These are phyloP conservation scores for Periplaneta americana DNA, from an alignment of 1,140 invertebrate species.

Conservation along the genomic window DNA sequence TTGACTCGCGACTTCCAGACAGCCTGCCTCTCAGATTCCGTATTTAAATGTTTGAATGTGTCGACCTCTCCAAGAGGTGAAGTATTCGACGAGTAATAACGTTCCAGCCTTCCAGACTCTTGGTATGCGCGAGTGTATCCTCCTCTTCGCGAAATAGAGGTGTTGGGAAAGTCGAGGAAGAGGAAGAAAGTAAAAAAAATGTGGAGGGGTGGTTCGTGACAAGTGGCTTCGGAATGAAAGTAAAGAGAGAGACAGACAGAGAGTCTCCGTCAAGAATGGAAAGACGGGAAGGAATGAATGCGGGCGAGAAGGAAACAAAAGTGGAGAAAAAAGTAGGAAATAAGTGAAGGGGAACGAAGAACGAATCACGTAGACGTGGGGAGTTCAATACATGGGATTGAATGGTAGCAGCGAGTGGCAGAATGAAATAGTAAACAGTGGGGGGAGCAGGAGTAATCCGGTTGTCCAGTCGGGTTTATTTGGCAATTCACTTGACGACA, in stretches of 20 bases:
- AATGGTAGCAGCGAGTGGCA: not conserved
- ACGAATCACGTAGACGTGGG: not conserved
- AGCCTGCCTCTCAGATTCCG: not conserved
- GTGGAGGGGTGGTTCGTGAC: not conserved
- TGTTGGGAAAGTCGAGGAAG: not conserved
- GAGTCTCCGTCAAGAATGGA: not conserved
- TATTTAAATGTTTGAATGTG: no score
- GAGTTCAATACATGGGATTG: not conserved
- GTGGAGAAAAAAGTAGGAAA: not conserved
- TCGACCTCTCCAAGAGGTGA: no score
- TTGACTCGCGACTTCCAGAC: not conserved
- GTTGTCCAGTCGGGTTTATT: not conserved
- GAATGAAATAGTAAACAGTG: not conserved
- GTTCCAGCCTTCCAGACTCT: not conserved
- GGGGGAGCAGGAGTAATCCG: not conserved
- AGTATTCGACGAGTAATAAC: not conserved
- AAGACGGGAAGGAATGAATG: no score
- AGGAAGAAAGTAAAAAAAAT: no score
- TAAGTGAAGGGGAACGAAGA: not conserved
- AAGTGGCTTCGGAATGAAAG: not conserved
- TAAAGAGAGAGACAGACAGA: not conserved
- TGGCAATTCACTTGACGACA: not conserved
- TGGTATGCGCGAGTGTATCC: not conserved
- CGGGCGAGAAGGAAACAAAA: not conserved
- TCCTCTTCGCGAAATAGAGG: not conserved